A percentile compares a stretch with the other conserved stretches of the same genome.
Conservation (phyloP, 2,797 vertebrate genomes). For the Mormyrops boulengeri region DNA sequence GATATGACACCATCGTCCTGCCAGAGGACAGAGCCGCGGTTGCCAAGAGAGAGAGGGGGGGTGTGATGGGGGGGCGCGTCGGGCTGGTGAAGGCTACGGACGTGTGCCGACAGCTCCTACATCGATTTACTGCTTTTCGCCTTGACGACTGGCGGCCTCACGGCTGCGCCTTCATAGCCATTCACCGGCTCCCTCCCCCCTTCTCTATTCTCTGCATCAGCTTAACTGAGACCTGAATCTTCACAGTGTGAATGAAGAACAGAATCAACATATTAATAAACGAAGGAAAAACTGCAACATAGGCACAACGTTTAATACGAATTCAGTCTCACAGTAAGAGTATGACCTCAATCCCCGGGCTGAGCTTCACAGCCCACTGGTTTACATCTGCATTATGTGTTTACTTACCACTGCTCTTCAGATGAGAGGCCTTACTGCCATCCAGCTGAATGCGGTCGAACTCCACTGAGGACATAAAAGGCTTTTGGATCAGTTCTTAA, state of each 20-base stretch:
- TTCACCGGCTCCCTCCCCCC: not conserved
- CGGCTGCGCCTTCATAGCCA: not conserved
- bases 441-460: not conserved
- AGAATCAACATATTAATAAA: not conserved
- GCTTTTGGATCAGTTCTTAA: not conserved
- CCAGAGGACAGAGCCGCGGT: conserved; percentile 16
- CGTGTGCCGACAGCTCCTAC: not conserved
- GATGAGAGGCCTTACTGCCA: not conserved
- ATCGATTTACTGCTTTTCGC: not conserved
- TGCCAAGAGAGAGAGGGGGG: conserved; percentile 26
- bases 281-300: not conserved
- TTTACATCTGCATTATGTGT: not conserved
- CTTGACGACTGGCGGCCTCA: not conserved
- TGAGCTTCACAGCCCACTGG: not conserved
- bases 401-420: not conserved
- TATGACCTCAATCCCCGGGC: not conserved
- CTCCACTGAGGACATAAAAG: not conserved
- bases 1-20: conserved; percentile 13
- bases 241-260: not conserved
- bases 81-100: conserved; percentile 1
- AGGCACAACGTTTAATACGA: not conserved
- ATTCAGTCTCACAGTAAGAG: not conserved
- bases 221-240: not conserved
- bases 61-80: not conserved
- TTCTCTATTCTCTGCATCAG: not conserved